Conservation (phyloP, 2,888 invertebrate species). For the Agriopis aurantiaria region DNA sequence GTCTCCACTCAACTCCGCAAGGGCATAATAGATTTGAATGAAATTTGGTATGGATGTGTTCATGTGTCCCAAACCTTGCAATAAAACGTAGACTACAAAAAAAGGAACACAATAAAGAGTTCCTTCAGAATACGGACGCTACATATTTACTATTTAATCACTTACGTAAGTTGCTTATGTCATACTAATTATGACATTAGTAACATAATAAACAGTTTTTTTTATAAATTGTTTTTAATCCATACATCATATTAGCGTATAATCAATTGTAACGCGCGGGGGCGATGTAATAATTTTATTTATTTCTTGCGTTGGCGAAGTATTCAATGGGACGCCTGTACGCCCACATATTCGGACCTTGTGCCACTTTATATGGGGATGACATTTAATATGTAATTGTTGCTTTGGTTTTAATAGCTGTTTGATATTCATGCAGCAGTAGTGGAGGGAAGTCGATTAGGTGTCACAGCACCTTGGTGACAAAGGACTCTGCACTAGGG, state of each 20-base stretch:
- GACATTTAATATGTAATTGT: constrained; percentile 67
- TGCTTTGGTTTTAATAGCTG: constrained; percentile 67
- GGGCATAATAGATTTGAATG: no score
- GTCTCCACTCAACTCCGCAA: no score
- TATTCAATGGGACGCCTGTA: constrained; percentile 74
- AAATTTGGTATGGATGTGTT: no score
- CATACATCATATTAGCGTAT: constrained; percentile 49
- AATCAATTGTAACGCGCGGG: constrained; percentile 58
- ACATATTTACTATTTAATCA: no score
- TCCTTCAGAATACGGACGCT: no score
- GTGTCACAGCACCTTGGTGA: constrained; percentile 12
- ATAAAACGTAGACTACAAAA: no score
- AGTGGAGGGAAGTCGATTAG: constrained; percentile 30
- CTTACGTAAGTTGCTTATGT: no score
- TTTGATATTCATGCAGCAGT: constrained; percentile 43
- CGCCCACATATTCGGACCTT: constrained; percentile 62
- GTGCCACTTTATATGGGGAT: constrained; percentile 65
- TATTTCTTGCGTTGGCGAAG: constrained; percentile 69
- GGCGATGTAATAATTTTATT: constrained; percentile 61
- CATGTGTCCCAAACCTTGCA: no score
- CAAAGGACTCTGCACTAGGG: constrained; percentile 2
- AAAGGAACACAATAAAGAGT: no score
- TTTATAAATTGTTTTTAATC: constrained; percentile 37
- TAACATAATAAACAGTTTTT: constrained; percentile 22
- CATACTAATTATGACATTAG: neutral